Conservation (phyloP, 2,113 vertebrate genomes). For the Eubucco bourcierii region DNA sequence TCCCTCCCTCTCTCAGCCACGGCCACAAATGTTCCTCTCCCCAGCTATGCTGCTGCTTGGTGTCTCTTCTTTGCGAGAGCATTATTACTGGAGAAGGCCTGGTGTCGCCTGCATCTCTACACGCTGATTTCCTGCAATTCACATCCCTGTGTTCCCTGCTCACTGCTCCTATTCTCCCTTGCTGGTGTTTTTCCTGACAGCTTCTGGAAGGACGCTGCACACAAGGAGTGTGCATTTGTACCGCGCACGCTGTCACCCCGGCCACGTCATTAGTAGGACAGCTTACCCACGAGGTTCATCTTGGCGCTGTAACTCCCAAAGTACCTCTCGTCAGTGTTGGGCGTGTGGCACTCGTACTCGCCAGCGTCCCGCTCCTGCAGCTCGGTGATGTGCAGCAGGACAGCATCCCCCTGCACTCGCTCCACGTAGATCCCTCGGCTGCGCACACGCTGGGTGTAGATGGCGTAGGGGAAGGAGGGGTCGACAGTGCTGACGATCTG, state of each 20-base stretch:
- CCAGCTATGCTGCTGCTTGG: accelerated
- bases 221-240: accelerated
- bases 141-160: neutral
- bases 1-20: neutral
- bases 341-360: constrained; percentile 82
- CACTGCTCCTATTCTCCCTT: neutral
- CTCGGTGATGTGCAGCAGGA: constrained; percentile 87
- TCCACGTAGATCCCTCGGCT: constrained; percentile 89
- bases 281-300: constrained; percentile 90
- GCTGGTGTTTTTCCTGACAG: neutral
- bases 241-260: accelerated
- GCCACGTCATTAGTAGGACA: accelerated
- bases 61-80: neutral
- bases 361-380: constrained; percentile 86
- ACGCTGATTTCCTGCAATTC: neutral
- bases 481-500: constrained; percentile 92
- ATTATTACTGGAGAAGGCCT: neutral
- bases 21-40: neutral
- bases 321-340: constrained; percentile 60
- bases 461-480: constrained; percentile 87
- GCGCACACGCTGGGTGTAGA: constrained; percentile 86
- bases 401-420: constrained; percentile 80
- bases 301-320: constrained; percentile 81
- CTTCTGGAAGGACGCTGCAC: neutral
- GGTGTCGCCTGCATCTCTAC: accelerated